Evolutionary conservation across 2,797 vertebrate genomes (phyloP).

Genomic region (Mastacembelus armatus): DNA sequence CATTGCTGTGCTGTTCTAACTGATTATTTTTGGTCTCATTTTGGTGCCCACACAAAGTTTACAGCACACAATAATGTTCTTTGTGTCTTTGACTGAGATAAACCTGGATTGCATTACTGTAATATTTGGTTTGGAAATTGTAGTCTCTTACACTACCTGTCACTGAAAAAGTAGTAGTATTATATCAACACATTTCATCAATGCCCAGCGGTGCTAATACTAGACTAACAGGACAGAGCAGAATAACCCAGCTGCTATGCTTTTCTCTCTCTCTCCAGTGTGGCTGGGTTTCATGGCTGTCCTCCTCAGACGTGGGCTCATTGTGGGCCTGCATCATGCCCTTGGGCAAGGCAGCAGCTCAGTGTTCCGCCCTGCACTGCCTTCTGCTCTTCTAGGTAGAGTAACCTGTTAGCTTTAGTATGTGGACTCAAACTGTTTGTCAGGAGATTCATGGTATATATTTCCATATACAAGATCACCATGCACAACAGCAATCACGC

Average conservation of each 20-base stretch:
- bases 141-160: too few species aligned
- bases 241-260: background rate
- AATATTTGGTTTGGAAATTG: too few species aligned
- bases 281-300: constrained; percentile 80
- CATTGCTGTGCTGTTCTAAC: too few species aligned
- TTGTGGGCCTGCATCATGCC: constrained; percentile 75
- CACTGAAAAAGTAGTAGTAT: too few species aligned
- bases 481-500: background rate
- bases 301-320: constrained; percentile 79
- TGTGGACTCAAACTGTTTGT: background rate
- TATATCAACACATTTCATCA: too few species aligned
- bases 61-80: too few species aligned
- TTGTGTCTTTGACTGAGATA: too few species aligned
- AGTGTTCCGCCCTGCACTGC: constrained; percentile 74
- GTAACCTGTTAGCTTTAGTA: constrained; percentile 41
- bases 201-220: too few species aligned
- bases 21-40: too few species aligned
- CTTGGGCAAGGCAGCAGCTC: constrained; percentile 80
- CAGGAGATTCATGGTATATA: background rate
- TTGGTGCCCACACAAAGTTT: too few species aligned
- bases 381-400: constrained; percentile 83
- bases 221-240: background rate
- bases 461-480: background rate
- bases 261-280: constrained; percentile 36
- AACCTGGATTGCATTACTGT: too few species aligned